Evolutionary conservation across 2,797 vertebrate species (phyloP), one percentile per base, ranked within the genome.

Genomic region (Emydoidea blandingii): DNA sequence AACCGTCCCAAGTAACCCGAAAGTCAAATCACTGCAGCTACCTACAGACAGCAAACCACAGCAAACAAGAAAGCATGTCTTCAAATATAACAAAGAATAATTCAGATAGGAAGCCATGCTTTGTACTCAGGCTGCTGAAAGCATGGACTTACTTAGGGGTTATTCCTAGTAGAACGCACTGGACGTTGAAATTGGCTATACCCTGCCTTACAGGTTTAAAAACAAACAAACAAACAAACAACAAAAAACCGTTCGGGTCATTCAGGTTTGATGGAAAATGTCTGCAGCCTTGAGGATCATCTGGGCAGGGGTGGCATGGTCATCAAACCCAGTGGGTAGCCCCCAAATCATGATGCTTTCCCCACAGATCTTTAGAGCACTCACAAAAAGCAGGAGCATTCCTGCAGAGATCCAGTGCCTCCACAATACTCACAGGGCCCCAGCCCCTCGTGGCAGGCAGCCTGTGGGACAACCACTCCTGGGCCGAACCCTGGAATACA

Each of bases 41-140:
- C 95, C 88, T 92, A 94, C 96, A 95, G 93, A 57, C 12, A 7
- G 59, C 1, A 0, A 14, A 41, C 11, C 49, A 88, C 54, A 29
- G 82, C 95, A 94, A 89, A 87, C 87, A 57, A 94, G 93, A 94
- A 92, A 81, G 93, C 92, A 85, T 0, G 2, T 91, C 83, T 84
- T 59, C 9, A 11, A 18, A 37, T 2, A n/a, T 14, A 0, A 0
- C 37, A 18, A 89, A 49, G 74, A 78, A 29, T 29, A 78, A 49
- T 78, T 49, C 14, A 49, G 74, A 31, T 8, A 49, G 74, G 27
- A 78, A 78, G 44, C 25, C 44, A 29, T 47, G 74, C 47, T 49
- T 49, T 44, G 14, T 31, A 8, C 15, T 47, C 74, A 31, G 44
- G 44, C 41, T 49, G 14, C 15, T 29, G 27, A 78, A 49, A 78